Evolutionary conservation across 2,888 invertebrate genomes (phyloP).

Genomic region (Salticus scenicus): DNA sequence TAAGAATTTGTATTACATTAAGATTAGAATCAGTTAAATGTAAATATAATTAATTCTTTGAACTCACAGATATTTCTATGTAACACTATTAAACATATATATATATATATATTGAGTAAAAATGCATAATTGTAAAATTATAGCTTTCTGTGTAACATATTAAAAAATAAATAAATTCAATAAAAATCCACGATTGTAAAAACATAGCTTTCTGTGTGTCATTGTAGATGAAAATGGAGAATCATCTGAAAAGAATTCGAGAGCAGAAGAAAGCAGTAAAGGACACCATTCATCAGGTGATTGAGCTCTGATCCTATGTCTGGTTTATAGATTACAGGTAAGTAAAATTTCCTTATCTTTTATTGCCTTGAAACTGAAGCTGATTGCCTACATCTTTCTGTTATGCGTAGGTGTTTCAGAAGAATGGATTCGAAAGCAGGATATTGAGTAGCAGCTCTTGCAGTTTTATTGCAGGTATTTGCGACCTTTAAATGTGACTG

Average conservation of each 20-base stretch:
- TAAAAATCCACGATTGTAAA: too few species aligned
- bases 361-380: conserved; percentile 55
- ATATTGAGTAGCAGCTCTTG: conserved; percentile 44
- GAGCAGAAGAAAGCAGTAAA: conserved; percentile 47
- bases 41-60: too few species aligned
- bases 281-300: conserved; percentile 65
- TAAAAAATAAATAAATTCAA: too few species aligned
- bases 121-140: too few species aligned
- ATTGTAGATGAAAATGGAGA: conserved; percentile 60
- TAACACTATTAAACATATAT: too few species aligned
- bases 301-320: conserved; percentile 65
- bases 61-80: too few species aligned
- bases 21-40: too few species aligned
- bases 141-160: too few species aligned
- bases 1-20: too few species aligned
- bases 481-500: conserved; percentile 57
- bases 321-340: conserved; percentile 41
- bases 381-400: conserved; percentile 65
- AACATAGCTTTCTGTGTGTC: too few species aligned
- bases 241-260: conserved; percentile 34
- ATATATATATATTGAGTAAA: too few species aligned
- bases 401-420: conserved; percentile 63
- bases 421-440: conserved; percentile 56
- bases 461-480: conserved; percentile 62
- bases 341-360: conserved; percentile 34